Evolutionary conservation across 35 echinoderm and acorn worm species (phyloP).

Genomic region (Holothuria glaberrima): DNA sequence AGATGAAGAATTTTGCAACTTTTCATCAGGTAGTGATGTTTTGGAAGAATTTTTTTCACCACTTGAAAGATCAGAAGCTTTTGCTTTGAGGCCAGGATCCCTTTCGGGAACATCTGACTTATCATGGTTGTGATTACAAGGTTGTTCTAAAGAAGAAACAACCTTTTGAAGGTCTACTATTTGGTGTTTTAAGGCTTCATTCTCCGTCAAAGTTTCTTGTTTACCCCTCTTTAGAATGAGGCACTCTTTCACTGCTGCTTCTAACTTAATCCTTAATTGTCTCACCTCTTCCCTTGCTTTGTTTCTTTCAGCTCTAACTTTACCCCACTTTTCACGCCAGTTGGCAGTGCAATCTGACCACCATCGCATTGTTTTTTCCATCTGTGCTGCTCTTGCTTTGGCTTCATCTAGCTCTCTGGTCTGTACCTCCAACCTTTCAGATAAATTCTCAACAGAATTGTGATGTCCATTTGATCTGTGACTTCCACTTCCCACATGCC

Average conservation of each 20-base stretch:
- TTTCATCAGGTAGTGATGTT: background rate
- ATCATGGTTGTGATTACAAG: background rate
- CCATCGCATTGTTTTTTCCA: conserved; percentile 99
- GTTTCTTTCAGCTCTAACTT: conserved; percentile 89
- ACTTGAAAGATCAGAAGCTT: background rate
- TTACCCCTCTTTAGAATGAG: conserved; percentile 87
- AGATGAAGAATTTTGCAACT: conserved; percentile 16
- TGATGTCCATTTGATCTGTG: conserved; percentile 43
- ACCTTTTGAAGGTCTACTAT: conserved; percentile 49
- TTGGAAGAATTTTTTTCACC: background rate
- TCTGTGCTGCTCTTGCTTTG: conserved; percentile 89
- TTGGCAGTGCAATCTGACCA: conserved; percentile 98
- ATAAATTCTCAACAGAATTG: conserved; percentile 65
- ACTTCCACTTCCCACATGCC: conserved; percentile 56
- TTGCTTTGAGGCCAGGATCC: background rate
- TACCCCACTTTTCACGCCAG: conserved; percentile 97
- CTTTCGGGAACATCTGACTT: conserved; percentile 28
- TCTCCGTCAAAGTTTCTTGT: conserved; percentile 71
- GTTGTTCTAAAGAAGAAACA: background rate
- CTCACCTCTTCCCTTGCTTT: conserved; percentile 87
- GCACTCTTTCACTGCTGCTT: conserved; percentile 86
- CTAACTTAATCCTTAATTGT: conserved; percentile 84
- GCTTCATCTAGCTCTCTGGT: conserved; percentile 87
- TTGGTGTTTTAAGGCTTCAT: conserved; percentile 70
- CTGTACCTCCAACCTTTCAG: conserved; percentile 84